Percentiles rank a stretch among this genome's conserved stretches.
Conservation (phyloP, 2,113 vertebrate genomes). For the Procavia capensis region DNA sequence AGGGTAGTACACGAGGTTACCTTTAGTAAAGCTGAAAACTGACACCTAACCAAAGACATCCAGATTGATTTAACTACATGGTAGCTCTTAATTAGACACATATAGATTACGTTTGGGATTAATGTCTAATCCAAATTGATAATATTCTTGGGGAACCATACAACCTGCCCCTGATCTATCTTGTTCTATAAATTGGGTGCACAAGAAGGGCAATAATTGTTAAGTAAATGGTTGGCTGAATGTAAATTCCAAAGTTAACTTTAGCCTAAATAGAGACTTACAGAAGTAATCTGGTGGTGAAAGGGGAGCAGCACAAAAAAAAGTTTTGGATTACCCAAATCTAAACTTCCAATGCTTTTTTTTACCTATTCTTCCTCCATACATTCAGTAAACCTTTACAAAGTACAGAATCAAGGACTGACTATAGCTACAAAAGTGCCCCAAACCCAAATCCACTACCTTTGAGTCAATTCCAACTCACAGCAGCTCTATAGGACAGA, state of each 20-base stretch:
- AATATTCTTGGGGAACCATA: not conserved
- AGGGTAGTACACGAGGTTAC: not conserved
- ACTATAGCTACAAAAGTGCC: not conserved
- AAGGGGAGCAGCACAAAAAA: not conserved
- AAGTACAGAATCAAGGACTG: not conserved
- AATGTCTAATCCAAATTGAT: not conserved
- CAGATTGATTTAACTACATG: conserved; percentile 30
- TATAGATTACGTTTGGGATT: conserved; percentile 19
- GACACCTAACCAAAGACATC: not conserved
- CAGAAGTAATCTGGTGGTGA: not conserved
- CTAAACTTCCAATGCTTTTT: not conserved
- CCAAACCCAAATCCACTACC: no score
- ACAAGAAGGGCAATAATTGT: not conserved
- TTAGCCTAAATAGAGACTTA: not conserved
- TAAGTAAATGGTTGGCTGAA: not conserved
- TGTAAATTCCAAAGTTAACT: conserved; percentile 32
- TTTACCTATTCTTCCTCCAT: not conserved
- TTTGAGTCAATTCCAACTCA: no score
- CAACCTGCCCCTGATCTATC: not conserved
- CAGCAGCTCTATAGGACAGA: no score
- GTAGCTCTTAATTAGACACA: conserved; percentile 23
- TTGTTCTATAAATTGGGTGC: not conserved
- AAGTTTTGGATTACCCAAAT: not conserved
- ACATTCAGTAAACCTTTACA: not conserved
- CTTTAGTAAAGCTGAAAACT: conserved; percentile 15